A percentile compares a stretch with the other conserved stretches of the same genome.
Evolutionary conservation across 2,797 vertebrate species (phyloP).

Genomic region (Taenioides sp.): DNA sequence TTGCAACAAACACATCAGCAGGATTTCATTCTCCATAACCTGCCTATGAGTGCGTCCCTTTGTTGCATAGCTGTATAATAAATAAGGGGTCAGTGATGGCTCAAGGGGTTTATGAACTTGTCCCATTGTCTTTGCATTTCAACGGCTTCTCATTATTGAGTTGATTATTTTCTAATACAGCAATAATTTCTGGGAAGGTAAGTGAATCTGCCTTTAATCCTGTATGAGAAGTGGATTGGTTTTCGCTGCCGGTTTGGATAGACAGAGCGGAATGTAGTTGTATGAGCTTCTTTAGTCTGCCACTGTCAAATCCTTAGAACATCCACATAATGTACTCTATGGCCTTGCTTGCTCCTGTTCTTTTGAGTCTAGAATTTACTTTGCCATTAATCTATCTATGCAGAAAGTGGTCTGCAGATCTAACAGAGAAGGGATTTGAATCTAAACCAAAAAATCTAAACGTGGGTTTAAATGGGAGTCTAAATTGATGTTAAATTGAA

Average conservation of each 20-base stretch:
- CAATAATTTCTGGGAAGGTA: conserved; percentile 48
- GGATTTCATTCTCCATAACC: conserved; percentile 33
- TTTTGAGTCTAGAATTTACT: conserved; percentile 3
- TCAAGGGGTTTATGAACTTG: conserved; percentile 28
- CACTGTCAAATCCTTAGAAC: conserved; percentile 14
- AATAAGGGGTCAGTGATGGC: conserved; percentile 37
- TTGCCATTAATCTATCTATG: not conserved
- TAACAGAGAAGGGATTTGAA: not conserved
- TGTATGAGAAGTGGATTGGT: conserved; percentile 29
- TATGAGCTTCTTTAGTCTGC: conserved; percentile 39
- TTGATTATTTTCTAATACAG: conserved; percentile 55
- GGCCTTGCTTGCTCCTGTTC: conserved; percentile 4
- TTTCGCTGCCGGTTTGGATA: conserved; percentile 16
- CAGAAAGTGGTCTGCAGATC: not conserved
- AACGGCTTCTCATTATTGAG: conserved; percentile 69
- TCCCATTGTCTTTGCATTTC: conserved; percentile 55
- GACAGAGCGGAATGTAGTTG: conserved; percentile 45
- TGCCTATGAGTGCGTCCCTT: conserved; percentile 39
- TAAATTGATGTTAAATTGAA: not conserved
- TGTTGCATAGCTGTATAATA: conserved; percentile 36
- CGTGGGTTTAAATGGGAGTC: too few relatives aligned
- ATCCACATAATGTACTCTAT: not conserved
- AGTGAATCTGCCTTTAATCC: conserved; percentile 53
- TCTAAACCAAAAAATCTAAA: too few relatives aligned
- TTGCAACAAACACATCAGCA: not conserved